Conservation (phyloP, 1,140 invertebrate species). For the Asobara japonica region DNA sequence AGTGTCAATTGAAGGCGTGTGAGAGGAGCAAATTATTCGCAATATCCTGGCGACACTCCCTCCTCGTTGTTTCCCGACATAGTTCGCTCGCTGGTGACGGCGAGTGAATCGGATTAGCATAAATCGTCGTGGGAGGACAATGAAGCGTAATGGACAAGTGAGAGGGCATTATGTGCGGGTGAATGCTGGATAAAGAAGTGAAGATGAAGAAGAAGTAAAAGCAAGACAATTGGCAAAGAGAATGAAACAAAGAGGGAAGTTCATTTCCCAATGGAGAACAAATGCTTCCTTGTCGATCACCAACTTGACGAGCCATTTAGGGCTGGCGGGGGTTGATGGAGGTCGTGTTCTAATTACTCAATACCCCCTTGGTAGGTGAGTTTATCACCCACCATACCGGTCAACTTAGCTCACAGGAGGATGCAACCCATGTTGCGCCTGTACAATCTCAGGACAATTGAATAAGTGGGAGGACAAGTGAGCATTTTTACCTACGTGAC, state of each 20-base stretch:
- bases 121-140: slow-evolving; percentile 62
- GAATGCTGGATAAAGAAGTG: not conserved
- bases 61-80: slow-evolving; percentile 45
- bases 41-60: slow-evolving; percentile 53
- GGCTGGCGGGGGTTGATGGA: slow-evolving; percentile 58
- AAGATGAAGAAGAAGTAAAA: not conserved
- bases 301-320: slow-evolving; percentile 50
- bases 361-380: slow-evolving; percentile 31
- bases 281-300: slow-evolving; percentile 29
- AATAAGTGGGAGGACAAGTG: slow-evolving; percentile 60
- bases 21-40: slow-evolving; percentile 47
- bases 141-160: slow-evolving; percentile 46
- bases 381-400: slow-evolving; percentile 44
- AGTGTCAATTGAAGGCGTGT: slow-evolving; percentile 32
- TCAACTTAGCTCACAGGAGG: slow-evolving; percentile 40
- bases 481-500: slow-evolving; percentile 55
- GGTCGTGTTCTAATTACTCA: slow-evolving; percentile 65
- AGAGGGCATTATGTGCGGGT: not conserved
- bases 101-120: slow-evolving; percentile 52
- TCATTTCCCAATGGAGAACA: not conserved
- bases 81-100: slow-evolving; percentile 27
- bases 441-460: slow-evolving; percentile 53
- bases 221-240: not conserved
- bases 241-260: slow-evolving; percentile 7
- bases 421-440: slow-evolving; percentile 47